Evolutionary conservation across 2,888 invertebrate genomes (phyloP), one percentile per base, ranked within the genome.

Genomic region (Cyclophora punctaria): DNA sequence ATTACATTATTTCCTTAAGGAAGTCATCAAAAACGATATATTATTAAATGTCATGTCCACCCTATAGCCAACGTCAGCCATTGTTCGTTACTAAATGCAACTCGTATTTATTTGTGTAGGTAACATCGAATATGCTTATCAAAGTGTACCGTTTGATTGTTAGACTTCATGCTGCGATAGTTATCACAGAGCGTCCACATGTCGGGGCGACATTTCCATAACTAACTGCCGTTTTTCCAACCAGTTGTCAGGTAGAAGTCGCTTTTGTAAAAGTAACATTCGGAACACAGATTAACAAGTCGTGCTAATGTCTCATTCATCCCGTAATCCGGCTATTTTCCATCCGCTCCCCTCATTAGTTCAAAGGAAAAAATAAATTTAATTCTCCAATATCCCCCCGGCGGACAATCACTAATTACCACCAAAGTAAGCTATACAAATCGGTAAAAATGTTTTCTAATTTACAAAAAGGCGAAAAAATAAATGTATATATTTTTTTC

Each of bases 361-460:
- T 76, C 64, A 67, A 67, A 68, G 74, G 73, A 74, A 76, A 79
- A 80, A 79, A 80, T 69, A 78, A 57, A 78, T 76, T 74, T 73
- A 76, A 77, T 76, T 74, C 73, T 64, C 76, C 82, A 56, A 67
- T 62, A 60, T 48, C 61, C 60, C 59, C 64, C 66, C 59, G 63
- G 67, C 77, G 73, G 81, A 83, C 82, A 80, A 84, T 84, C 80
- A 82, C 83, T 83, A 83, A 83, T 83, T 83, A 80, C 80, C 71
- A 57, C 63, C 64, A 62, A 56, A 63, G 71, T 83, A 84, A 87
- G 87, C 87, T 73, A 83, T 86, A 88, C 85, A 88, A 88, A 88
- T 88, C 82, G 83, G 74, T 77, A 78, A 82, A 76, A 87, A 87
- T 87, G 87, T 86, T 85, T 83, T 80, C 87, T 88, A 80, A 82